phyloP scores from a whole-genome alignment of 2,113 vertebrate species.

The Tenrec ecaudatus region DNA sequence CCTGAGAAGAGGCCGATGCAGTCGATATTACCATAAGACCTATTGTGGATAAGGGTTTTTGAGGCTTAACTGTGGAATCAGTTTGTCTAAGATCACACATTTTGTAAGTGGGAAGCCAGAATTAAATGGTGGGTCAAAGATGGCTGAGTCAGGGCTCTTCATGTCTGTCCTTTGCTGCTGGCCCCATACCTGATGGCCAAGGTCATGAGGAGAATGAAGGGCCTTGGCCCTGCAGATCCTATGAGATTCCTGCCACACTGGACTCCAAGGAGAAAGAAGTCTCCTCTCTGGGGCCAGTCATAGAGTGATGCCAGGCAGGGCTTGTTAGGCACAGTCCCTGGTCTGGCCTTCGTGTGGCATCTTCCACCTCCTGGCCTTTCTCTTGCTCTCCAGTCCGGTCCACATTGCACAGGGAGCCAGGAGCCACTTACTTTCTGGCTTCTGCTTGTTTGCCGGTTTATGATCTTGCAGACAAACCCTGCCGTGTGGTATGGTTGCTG shows the following conservation, averaged over 20 bases:
- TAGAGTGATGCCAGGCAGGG: not conserved
- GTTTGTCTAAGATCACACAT: not conserved
- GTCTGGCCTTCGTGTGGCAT: not conserved
- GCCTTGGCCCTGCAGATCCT: not conserved
- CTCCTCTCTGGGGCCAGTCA: not conserved
- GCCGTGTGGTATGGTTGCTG: conserved; percentile 54
- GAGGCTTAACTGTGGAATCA: not conserved
- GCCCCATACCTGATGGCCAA: not conserved
- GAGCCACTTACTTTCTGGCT: conserved; percentile 8
- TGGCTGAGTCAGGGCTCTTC: not conserved
- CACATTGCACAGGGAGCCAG: not conserved
- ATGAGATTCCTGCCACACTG: too few relatives aligned
- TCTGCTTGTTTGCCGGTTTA: conserved; percentile 48
- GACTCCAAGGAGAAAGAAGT: not conserved
- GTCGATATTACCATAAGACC: not conserved
- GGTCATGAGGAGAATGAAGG: not conserved
- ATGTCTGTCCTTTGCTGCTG: not conserved
- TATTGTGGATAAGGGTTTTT: not conserved
- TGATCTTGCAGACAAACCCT: conserved; percentile 61
- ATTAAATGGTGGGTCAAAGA: not conserved
- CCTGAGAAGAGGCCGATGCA: not conserved
- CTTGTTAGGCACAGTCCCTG: not conserved
- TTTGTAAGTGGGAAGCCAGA: not conserved
- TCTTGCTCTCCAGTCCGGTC: not conserved
- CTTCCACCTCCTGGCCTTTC: not conserved